Evolutionary conservation across 2,888 invertebrate genomes (phyloP), one percentile per base, ranked within the genome.

Genomic region (Drosophila phalerata): DNA sequence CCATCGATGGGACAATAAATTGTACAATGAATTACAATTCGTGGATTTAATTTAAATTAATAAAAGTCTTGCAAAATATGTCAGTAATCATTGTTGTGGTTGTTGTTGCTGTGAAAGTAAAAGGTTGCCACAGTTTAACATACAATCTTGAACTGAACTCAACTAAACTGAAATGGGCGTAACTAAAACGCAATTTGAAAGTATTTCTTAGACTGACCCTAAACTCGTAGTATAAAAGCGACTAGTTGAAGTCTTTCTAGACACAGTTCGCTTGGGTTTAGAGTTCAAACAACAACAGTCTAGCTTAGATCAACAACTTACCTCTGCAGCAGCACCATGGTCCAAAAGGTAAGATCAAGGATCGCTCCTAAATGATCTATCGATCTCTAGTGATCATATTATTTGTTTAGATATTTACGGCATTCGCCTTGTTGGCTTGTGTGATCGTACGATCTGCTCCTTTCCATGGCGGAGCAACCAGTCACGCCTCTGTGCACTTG

Each of bases 1-100:
- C 85, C 66, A 80, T 76, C 84, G 83, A 81, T 89, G 81, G 77
- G 79, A 82, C 88, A 82, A 88, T 89, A 89, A 90, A 89, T 91
- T 81, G 79, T 79, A 64, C 74, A 83, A 81, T 85, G 86, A 88
- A 78, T 88, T 85, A 85, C 84, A 76, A 76, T 76, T 72, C 62
- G 69, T 69, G 62, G 79, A 76, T 88, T 87, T 81, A 49, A 79
- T 77, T 71, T 65, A 69, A 79, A 78, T 73, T 66, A 71, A 70
- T 74, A 60, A 62, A 68, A 69, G 49, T 47, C 58, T 55, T 48
- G 48, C 28, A 11, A 60, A 52, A 61, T 22, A 52, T 28, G 28
- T 13, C 25, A 61, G 30, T 32, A 37, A 30, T 15, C 8, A 17
- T 15, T n/a, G 48, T 78, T 69, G 68, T 71, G 69, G 69, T 15